phyloP scores from a whole-genome alignment of 2,113 vertebrate genomes.

The Megatriorchis doriae region DNA sequence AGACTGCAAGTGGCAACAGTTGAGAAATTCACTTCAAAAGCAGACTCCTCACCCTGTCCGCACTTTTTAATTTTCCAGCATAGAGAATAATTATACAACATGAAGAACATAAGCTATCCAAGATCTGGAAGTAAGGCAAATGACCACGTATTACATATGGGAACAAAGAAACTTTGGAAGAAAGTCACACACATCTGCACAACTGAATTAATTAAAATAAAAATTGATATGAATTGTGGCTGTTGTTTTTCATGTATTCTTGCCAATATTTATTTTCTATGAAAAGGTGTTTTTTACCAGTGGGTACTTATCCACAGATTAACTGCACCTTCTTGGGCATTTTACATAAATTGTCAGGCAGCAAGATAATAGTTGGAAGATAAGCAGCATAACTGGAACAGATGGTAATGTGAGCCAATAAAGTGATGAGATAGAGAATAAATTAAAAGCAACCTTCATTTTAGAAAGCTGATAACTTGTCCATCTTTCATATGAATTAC shows the following conservation, averaged over 20 bases:
- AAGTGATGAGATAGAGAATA: neutral
- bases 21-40: neutral
- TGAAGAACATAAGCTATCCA: neutral
- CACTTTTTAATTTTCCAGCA: neutral
- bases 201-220: neutral
- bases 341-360: neutral
- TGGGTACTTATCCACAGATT: neutral
- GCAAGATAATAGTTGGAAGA: neutral
- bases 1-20: neutral
- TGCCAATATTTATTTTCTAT: neutral
- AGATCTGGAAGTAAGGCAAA: neutral
- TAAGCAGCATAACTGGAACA: neutral
- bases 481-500: neutral
- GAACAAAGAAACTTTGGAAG: neutral
- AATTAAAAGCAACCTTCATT: neutral
- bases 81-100: neutral
- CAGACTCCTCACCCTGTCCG: neutral
- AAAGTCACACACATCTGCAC: neutral
- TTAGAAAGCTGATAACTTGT: neutral
- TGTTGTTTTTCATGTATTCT: neutral
- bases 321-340: neutral
- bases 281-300: neutral
- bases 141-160: neutral
- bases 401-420: neutral
- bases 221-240: neutral